Conservation (phyloP, 2,888 invertebrate species). For the Maniola hyperantus region DNA sequence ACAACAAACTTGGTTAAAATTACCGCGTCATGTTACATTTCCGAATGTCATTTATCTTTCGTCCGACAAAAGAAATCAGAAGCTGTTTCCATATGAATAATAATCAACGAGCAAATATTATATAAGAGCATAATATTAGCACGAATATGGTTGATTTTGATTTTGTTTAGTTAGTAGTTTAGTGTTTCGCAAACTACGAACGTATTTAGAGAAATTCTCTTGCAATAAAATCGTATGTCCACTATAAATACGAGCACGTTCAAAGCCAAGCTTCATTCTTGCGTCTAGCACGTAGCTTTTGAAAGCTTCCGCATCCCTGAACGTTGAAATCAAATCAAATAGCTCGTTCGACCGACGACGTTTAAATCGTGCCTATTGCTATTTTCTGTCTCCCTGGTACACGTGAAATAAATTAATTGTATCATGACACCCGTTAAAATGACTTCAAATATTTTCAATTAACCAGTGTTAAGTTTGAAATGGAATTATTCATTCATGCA, state of each 20-base stretch:
- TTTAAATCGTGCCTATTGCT: constrained; percentile 44
- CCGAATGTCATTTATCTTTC: too few relatives aligned
- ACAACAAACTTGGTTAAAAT: too few relatives aligned
- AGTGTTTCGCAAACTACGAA: background rate
- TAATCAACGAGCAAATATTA: too few relatives aligned
- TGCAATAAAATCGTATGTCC: background rate
- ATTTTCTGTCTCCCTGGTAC: background rate
- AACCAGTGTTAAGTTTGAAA: background rate
- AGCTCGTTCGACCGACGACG: constrained; percentile 41
- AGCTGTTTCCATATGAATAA: too few relatives aligned
- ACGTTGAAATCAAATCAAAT: constrained; percentile 51
- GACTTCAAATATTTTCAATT: background rate
- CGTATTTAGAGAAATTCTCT: constrained; percentile 7
- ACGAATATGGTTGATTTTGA: too few relatives aligned
- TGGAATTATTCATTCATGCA: background rate
- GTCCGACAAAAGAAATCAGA: too few relatives aligned
- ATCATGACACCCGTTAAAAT: constrained; percentile 2
- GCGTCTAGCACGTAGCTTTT: constrained; percentile 42
- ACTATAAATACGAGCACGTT: constrained; percentile 5
- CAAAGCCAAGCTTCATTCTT: constrained; percentile 30
- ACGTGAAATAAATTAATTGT: background rate
- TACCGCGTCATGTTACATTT: too few relatives aligned
- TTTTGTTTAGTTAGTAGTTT: background rate
- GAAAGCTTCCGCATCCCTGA: constrained; percentile 37
- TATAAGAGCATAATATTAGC: too few relatives aligned